These are phyloP conservation scores for Heliocidaris tuberculata DNA, from an alignment of 35 echinoderm and acorn worm genomes.

Conservation along the genomic window DNA sequence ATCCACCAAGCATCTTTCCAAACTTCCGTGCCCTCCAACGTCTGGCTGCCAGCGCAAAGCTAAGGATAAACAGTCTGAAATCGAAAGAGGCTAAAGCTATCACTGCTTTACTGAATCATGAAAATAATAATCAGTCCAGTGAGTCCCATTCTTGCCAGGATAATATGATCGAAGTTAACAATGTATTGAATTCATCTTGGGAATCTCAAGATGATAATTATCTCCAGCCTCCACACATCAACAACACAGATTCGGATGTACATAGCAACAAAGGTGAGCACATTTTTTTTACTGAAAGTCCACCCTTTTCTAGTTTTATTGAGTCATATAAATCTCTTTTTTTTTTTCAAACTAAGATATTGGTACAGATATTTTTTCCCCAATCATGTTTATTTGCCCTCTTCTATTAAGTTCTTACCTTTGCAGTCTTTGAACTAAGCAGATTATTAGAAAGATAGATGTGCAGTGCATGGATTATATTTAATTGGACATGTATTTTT, in stretches of 20 bases:
- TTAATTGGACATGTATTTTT: too few relatives aligned
- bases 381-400: too few relatives aligned
- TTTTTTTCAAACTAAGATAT: too few relatives aligned
- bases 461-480: too few relatives aligned
- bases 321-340: too few relatives aligned
- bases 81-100: conserved; percentile 35
- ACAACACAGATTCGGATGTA: background rate
- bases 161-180: background rate
- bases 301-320: too few relatives aligned
- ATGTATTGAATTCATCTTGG: background rate
- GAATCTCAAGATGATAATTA: background rate
- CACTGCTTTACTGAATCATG: conserved; percentile 19
- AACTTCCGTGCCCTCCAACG: conserved; percentile 75
- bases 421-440: too few relatives aligned
- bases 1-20: conserved; percentile 59
- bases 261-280: background rate
- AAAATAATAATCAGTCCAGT: background rate
- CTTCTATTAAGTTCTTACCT: too few relatives aligned
- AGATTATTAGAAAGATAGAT: too few relatives aligned
- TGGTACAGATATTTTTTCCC: too few relatives aligned
- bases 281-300: background rate
- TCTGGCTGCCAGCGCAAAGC: conserved; percentile 68
- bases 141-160: conserved; percentile 21
- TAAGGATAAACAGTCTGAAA: conserved; percentile 48
- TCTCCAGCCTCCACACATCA: background rate